Evolutionary conservation across 2,113 vertebrate species (phyloP).

Genomic region (Stomatorhinus ivindoensis): DNA sequence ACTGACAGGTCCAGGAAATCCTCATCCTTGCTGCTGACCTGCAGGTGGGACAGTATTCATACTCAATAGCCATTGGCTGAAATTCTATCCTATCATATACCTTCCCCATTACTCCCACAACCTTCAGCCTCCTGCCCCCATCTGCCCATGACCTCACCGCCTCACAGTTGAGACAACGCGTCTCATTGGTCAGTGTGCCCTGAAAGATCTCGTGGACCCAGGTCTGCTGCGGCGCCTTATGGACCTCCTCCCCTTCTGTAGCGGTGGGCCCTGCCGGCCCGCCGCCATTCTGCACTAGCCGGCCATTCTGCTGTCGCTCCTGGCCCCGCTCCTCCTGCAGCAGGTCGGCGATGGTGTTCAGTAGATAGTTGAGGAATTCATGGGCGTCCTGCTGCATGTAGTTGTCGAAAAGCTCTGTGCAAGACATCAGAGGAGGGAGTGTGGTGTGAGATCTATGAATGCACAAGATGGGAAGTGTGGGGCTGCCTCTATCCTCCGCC

Average conservation of each 20-base stretch:
- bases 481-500: neutral
- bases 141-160: constrained; percentile 60
- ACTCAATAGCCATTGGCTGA: neutral
- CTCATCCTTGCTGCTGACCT: constrained; percentile 93
- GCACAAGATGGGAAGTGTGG: neutral
- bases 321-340: constrained; percentile 93
- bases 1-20: constrained; percentile 88
- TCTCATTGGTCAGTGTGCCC: constrained; percentile 89
- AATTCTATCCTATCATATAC: too few species aligned
- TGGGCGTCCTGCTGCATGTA: constrained; percentile 99
- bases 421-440: neutral
- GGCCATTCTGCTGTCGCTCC: constrained; percentile 88
- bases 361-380: constrained; percentile 93
- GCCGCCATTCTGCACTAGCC: constrained; percentile 70
- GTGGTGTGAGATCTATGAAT: neutral
- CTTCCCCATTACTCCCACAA: neutral
- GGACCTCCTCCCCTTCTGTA: constrained; percentile 64
- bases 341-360: constrained; percentile 95
- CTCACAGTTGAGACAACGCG: constrained; percentile 92
- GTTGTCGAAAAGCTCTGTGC: constrained; percentile 91
- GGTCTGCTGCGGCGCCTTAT: constrained; percentile 66
- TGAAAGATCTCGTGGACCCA: constrained; percentile 95
- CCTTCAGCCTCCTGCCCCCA: neutral
- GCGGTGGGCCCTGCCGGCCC: constrained; percentile 45
- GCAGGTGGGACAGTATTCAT: neutral